These are phyloP conservation scores for Drosophila virilis DNA, from an alignment of 1,140 invertebrate genomes.

Conservation along the genomic window DNA sequence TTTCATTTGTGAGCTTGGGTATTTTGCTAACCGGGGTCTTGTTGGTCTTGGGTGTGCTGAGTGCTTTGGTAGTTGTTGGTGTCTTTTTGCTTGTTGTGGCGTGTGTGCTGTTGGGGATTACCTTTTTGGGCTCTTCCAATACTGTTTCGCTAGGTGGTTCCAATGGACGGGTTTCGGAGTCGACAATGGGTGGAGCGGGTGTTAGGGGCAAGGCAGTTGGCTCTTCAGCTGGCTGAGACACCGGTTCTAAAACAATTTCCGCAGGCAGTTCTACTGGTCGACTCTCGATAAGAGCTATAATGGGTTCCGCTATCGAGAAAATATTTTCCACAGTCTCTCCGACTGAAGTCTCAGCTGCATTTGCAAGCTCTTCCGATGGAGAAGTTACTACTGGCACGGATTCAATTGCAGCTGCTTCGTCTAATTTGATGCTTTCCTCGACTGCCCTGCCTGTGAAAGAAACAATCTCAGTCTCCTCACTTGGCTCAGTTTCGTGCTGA, in stretches of 20 bases:
- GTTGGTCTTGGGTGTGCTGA: slow-evolving; percentile 34
- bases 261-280: slow-evolving; percentile 84
- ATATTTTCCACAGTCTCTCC: neutral
- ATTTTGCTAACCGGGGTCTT: slow-evolving; percentile 71
- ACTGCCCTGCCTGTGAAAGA: slow-evolving; percentile 45
- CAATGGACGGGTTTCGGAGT: slow-evolving; percentile 85
- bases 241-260: slow-evolving; percentile 12
- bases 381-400: neutral
- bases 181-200: slow-evolving; percentile 59
- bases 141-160: slow-evolving; percentile 79
- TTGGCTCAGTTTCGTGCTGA: slow-evolving; percentile 38
- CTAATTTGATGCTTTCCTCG: too few species aligned
- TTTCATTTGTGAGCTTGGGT: slow-evolving; percentile 76
- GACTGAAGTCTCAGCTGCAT: neutral
- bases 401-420: neutral
- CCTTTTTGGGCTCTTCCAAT: slow-evolving; percentile 69
- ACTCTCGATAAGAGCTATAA: slow-evolving; percentile 65
- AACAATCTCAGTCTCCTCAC: slow-evolving; percentile 47
- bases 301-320: neutral
- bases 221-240: neutral
- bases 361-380: neutral
- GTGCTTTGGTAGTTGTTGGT: slow-evolving; percentile 19
- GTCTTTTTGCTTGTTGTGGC: slow-evolving; percentile 29
- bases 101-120: slow-evolving; percentile 35
- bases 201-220: slow-evolving; percentile 47